phyloP scores from a whole-genome alignment of 1,140 invertebrate genomes.

The Akabosia matsudoensis region DNA sequence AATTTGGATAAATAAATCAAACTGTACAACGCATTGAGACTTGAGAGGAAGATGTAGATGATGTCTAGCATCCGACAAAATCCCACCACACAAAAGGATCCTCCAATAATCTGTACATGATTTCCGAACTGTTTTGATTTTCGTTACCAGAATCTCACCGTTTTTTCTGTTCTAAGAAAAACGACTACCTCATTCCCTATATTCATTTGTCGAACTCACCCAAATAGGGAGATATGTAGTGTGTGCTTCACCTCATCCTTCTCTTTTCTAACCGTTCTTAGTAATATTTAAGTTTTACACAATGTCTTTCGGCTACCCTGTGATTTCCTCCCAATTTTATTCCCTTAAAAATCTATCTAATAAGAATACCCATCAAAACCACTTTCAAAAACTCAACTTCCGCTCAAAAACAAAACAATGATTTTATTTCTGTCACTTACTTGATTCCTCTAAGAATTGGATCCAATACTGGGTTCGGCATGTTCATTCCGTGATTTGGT shows the following conservation, averaged over 20 bases:
- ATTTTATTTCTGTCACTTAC: background rate
- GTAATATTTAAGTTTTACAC: background rate
- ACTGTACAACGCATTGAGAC: background rate
- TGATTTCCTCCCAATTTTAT: background rate
- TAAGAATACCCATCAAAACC: background rate
- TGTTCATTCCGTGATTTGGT: conserved; percentile 10
- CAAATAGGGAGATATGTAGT: background rate
- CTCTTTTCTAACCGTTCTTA: no score
- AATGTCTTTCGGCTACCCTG: background rate
- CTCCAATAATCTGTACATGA: no score
- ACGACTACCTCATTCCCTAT: no score
- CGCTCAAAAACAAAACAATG: background rate
- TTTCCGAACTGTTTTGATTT: no score
- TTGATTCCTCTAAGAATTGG: background rate
- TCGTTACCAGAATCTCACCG: no score
- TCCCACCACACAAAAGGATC: background rate
- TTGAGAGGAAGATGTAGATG: background rate
- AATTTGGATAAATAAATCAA: background rate
- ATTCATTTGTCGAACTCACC: background rate
- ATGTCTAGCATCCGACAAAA: background rate
- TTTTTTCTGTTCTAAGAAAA: no score
- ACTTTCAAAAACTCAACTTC: background rate
- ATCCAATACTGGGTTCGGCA: conserved; percentile 10
- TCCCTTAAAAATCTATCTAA: conserved; percentile 4
- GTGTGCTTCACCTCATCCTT: no score